Percentiles rank a stretch among this genome's conserved stretches.
Evolutionary conservation across 2,797 vertebrate species (phyloP).

Genomic region (Pristis pectinata): DNA sequence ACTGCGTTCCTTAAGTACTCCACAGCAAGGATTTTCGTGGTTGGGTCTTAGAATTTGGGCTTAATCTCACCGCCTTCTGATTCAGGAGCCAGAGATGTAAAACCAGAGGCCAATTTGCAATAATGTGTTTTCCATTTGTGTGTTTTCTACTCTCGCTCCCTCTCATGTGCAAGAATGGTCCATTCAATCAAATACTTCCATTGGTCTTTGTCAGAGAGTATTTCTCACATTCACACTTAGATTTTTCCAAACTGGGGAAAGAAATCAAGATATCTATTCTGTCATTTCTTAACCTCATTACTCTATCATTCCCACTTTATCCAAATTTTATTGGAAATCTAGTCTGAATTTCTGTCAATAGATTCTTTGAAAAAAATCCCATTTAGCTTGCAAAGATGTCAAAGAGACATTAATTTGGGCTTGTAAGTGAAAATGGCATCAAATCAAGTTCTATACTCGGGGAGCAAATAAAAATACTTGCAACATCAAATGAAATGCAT

Average conservation of each 20-base stretch:
- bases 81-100: not conserved
- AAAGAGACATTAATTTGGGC: not conserved
- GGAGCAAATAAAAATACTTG: constrained; percentile 28
- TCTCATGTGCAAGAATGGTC: not conserved
- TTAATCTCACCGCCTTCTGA: too few species aligned
- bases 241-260: not conserved
- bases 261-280: not conserved
- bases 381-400: too few species aligned
- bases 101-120: not conserved
- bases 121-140: not conserved
- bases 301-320: not conserved
- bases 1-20: too few species aligned
- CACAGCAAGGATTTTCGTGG: too few species aligned
- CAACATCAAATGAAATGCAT: constrained; percentile 5
- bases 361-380: not conserved
- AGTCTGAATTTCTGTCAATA: not conserved
- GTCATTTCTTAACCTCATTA: not conserved
- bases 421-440: not conserved
- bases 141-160: not conserved
- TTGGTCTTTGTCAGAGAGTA: not conserved
- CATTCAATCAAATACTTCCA: not conserved
- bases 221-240: not conserved
- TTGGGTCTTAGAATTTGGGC: too few species aligned
- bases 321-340: not conserved
- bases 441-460: not conserved